A percentile compares a stretch with the other conserved stretches of the same genome.
Evolutionary conservation across 2,888 invertebrate species (phyloP).

Genomic region (Corbicula japonica): DNA sequence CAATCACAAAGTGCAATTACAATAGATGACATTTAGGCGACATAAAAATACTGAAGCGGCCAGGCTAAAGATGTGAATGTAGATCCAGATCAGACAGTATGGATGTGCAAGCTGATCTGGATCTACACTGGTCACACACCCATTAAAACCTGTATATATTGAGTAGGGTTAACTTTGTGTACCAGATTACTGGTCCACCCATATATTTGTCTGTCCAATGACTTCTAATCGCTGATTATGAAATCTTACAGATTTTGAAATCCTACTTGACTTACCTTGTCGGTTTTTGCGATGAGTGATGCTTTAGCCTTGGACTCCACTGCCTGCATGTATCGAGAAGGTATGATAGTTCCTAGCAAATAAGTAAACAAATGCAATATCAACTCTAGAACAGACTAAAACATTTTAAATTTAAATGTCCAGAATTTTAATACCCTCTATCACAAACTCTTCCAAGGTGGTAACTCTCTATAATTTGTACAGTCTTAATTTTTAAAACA

Average conservation of each 20-base stretch:
- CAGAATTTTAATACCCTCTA: no score
- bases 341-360: slow-evolving; percentile 68
- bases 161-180: no score
- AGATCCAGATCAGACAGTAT: no score
- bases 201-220: neutral
- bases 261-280: slow-evolving; percentile 36
- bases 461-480: no score
- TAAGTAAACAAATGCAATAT: neutral
- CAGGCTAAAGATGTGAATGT: no score
- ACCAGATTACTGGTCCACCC: neutral
- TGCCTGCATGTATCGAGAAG: slow-evolving; percentile 79
- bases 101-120: no score
- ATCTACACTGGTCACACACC: no score
- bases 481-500: neutral
- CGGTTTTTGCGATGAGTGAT: slow-evolving; percentile 57
- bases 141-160: no score
- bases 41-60: no score
- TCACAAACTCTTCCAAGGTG: no score
- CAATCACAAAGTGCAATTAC: no score
- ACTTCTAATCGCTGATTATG: neutral
- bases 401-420: neutral
- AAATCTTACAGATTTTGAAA: neutral
- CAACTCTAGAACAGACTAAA: neutral
- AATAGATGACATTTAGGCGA: no score
- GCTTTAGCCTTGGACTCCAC: slow-evolving; percentile 66